Percentiles rank a stretch among this genome's conserved stretches.
Conservation (phyloP, 2,113 vertebrate species). For the Ageneiosus marmoratus region DNA sequence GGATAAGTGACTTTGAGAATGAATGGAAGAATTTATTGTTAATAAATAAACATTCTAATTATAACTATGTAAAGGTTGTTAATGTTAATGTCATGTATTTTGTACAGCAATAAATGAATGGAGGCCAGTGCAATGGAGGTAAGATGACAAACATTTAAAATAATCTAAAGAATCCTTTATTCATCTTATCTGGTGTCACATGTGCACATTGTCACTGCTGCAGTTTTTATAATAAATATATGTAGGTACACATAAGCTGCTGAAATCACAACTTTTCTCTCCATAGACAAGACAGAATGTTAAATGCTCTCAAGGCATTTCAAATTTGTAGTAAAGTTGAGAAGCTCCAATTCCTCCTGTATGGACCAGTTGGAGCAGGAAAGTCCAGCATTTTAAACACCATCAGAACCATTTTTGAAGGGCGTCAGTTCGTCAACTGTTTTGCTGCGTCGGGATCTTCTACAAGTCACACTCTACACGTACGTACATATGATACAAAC, state of each 20-base stretch:
- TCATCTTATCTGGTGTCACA: too few relatives aligned
- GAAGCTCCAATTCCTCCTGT: constrained; percentile 28
- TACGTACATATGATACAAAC: too few relatives aligned
- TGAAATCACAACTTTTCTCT: not conserved
- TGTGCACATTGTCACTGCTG: not conserved
- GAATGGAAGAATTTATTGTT: too few relatives aligned
- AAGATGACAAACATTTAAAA: too few relatives aligned
- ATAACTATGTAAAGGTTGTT: too few relatives aligned
- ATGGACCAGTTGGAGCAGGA: constrained; percentile 13
- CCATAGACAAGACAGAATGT: not conserved
- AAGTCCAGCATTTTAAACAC: constrained; percentile 37
- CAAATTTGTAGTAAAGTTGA: constrained; percentile 20
- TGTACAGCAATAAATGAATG: too few relatives aligned
- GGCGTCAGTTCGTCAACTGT: not conserved
- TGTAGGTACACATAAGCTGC: not conserved
- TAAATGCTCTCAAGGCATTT: not conserved
- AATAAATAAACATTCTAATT: too few relatives aligned
- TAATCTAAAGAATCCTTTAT: too few relatives aligned
- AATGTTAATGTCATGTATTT: too few relatives aligned
- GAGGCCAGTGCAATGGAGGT: too few relatives aligned
- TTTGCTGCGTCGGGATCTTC: not conserved
- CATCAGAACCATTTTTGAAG: constrained; percentile 6
- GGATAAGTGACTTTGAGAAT: too few relatives aligned
- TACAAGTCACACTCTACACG: too few relatives aligned
- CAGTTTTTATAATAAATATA: not conserved